Conservation (phyloP, 1,140 invertebrate species). For the Probaryconus sp. region DNA sequence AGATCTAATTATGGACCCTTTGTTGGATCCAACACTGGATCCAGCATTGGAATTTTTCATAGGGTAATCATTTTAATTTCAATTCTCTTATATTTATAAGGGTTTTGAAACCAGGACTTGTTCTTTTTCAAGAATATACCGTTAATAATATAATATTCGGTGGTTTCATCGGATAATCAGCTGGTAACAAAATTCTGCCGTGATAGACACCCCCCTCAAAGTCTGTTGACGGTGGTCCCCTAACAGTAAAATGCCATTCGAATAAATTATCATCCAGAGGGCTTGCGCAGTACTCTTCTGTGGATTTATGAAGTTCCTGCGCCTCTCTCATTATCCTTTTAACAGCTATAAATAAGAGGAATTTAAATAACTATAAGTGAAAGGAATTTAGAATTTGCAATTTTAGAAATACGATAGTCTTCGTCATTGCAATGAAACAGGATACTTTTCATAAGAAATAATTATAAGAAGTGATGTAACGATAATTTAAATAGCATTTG, state of each 20-base stretch:
- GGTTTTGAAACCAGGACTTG: too few species aligned
- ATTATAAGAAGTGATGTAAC: too few species aligned
- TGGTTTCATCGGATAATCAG: conserved; percentile 98
- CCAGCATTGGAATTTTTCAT: too few species aligned
- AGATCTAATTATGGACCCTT: too few species aligned
- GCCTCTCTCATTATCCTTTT: conserved; percentile 97
- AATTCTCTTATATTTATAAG: too few species aligned
- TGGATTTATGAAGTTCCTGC: conserved; percentile 88
- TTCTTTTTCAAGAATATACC: conserved; percentile 79
- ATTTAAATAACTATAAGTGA: not conserved
- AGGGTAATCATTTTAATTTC: too few species aligned
- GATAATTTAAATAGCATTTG: too few species aligned
- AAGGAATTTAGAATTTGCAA: too few species aligned
- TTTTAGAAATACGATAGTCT: too few species aligned
- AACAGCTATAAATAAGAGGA: conserved; percentile 82
- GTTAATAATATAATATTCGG: conserved; percentile 96
- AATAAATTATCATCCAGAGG: conserved; percentile 97
- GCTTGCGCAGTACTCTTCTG: conserved; percentile 93
- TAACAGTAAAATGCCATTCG: conserved; percentile 98
- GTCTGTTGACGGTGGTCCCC: conserved; percentile 91
- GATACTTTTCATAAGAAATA: too few species aligned
- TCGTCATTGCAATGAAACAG: too few species aligned
- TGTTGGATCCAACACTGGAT: too few species aligned
- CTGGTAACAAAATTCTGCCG: conserved; percentile 91
- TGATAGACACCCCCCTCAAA: conserved; percentile 95